A percentile compares a stretch with the other conserved stretches of the same genome.
These are phyloP conservation scores for Catostylus mosaicus DNA, from an alignment of 30 jellyfish, hydroid and myxozoan genomes.

Conservation along the genomic window DNA sequence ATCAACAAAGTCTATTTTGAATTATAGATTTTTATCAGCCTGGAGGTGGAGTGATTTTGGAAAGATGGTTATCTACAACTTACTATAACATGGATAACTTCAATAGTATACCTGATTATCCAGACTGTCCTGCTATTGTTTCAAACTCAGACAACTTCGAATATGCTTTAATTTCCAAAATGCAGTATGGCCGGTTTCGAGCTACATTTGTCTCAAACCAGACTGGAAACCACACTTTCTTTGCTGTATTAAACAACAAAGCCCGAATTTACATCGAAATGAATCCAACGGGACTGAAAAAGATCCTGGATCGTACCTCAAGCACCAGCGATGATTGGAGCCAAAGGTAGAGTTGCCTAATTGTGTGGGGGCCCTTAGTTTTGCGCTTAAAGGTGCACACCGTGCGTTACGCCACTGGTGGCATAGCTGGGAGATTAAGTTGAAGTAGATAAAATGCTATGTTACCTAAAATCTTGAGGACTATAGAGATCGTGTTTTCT, in stretches of 20 bases:
- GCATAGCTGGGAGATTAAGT: too few relatives aligned
- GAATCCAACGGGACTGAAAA: conserved; percentile 21
- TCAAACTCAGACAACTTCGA: conserved; percentile 6
- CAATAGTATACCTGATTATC: conserved; percentile 22
- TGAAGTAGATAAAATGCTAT: background rate
- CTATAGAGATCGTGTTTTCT: too few relatives aligned
- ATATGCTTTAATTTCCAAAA: background rate
- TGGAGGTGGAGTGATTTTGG: conserved; percentile 7
- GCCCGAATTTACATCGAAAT: conserved; percentile 7
- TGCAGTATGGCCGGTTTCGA: conserved; percentile 29
- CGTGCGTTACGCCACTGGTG: too few relatives aligned
- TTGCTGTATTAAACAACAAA: conserved; percentile 8
- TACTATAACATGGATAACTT: background rate
- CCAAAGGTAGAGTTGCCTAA: conserved; percentile 13
- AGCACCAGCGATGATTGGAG: conserved; percentile 2
- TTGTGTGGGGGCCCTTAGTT: too few relatives aligned
- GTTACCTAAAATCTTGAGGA: too few relatives aligned
- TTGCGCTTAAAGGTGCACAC: too few relatives aligned
- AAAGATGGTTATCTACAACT: conserved; percentile 20
- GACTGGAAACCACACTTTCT: conserved; percentile 35
- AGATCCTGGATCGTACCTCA: background rate
- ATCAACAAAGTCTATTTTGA: too few relatives aligned
- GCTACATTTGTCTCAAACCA: conserved; percentile 26
- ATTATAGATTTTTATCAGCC: conserved; percentile 29
- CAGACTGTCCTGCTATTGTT: conserved; percentile 24